Evolutionary conservation across 2,797 vertebrate genomes (phyloP), one percentile per base, ranked within the genome.

Genomic region (Alcedo atthis): DNA sequence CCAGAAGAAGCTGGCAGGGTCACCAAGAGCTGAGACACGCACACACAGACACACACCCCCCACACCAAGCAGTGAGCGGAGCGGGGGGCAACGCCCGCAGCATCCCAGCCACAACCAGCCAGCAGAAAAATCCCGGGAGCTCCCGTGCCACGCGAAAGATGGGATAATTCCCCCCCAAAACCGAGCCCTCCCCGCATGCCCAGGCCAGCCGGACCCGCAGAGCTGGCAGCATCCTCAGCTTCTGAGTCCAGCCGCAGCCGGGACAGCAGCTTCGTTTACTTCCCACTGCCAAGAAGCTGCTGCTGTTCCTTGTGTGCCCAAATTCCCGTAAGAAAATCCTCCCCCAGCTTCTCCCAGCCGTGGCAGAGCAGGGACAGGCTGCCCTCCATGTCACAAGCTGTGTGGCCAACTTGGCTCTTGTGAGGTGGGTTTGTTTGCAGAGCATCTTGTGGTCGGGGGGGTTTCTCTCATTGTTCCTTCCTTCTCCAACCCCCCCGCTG

Each of bases 91-190:
- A 40, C 17, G 35, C 58, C 62, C 0, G 3, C 59, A 8, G 68
- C 68, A 14, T 3, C 42, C 61, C 53, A 48, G 61, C 32, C 88
- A 32, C 43, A 42, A 2, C 25, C 82, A 74, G 69, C 69, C 2
- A 2, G 30, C 35, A 6, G 66, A 45, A 63, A 15, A 7, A 13
- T 9, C 81, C n/a, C 58, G 10, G 70, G 49, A 81, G 35, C 40
- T 61, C 22, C 2, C 66, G 6, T 0, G 0, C 49, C 32, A 24
- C 1, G 0, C 6, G 2, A n/a, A 8, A 24, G 40, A 53, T 1
- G 12, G 5, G 1, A 8, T 0, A 0, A 7, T 17, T 51, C 46
- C 40, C n/a, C 48, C 0, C 37, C 26, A 26, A 8, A 4, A 2
- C 37, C 3, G 1, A 62, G 42, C 1, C 0, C 25, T 81, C 22